Evolutionary conservation across 2,113 vertebrate species (phyloP), one percentile per base, ranked within the genome.

Genomic region (Sclerurus mexicanus): DNA sequence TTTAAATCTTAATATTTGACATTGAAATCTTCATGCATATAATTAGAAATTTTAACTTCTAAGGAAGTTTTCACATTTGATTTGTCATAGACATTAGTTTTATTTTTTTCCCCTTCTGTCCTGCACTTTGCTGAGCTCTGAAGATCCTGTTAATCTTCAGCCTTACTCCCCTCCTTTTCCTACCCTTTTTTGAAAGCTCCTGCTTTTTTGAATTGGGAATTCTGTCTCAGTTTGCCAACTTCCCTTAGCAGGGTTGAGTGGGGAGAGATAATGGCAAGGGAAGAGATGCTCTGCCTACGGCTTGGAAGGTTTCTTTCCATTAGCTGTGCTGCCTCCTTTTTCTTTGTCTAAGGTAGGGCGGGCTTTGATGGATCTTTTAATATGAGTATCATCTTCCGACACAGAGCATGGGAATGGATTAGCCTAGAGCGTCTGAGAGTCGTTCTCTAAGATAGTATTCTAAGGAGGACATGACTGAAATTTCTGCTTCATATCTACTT

Each of bases 361-460:
- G 53, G 60, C 83, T 82, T 92, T 96, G 95, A 95, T 95, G 86
- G 95, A 96, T 96, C 83, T 94, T 92, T 86, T 94, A 92, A 93
- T 96, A 94, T 89, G 76, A 79, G 76, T 77, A 92, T 96, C 90
- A 76, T 95, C 76, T 84, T 93, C 96, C 64, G 68, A 2, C 83
- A 63, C 68, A 68, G 93, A 90, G 86, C 56, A 90, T 60, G 73
- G 83, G 88, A 86, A 96, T 86, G 88, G 88, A 90, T 93, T 94
- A 94, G 90, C 92, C 95, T 81, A 89, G 93, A 92, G 93, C 76
- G 52, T 90, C 49, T 79, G 40, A 78, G 82, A 75, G 58, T 78
- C 1, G 0, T 81, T 96, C 79, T 94, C 22, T 52, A 73, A 87
- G 73, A 75, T 46, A 67, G 75, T 91, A 17, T 83, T 96, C 95